Evolutionary conservation across 2,113 vertebrate genomes (phyloP).

Genomic region (Sterrhoptilus dennistouni): DNA sequence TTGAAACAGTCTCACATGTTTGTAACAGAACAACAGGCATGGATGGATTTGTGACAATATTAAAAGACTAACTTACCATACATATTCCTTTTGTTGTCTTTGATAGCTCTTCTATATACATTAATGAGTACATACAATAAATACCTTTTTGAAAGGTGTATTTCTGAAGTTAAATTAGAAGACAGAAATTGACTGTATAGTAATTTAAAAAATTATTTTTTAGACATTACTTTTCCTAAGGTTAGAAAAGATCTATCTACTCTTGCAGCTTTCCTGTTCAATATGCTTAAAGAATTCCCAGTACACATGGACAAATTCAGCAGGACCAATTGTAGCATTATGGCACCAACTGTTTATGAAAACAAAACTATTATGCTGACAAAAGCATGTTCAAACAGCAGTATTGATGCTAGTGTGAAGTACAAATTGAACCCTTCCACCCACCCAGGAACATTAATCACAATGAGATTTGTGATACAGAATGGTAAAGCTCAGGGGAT

Average conservation of each 20-base stretch:
- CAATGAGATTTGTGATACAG: background rate
- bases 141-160: conserved; percentile 29
- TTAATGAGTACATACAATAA: conserved; percentile 34
- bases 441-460: background rate
- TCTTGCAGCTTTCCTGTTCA: background rate
- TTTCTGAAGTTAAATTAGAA: conserved; percentile 49
- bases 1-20: conserved; percentile 56
- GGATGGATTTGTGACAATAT: conserved; percentile 51
- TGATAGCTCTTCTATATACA: background rate
- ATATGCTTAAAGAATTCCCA: background rate
- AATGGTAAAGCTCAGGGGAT: background rate
- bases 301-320: conserved; percentile 20
- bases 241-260: background rate
- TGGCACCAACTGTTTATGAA: conserved; percentile 31
- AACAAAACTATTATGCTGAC: conserved; percentile 52
- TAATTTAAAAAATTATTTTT: background rate
- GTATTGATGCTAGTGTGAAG: conserved; percentile 31
- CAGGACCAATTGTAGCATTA: conserved; percentile 20
- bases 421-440: conserved; percentile 35
- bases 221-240: background rate
- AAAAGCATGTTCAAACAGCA: conserved; percentile 47
- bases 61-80: conserved; percentile 53
- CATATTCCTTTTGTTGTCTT: conserved; percentile 53
- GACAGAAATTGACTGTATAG: conserved; percentile 5
- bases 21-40: conserved; percentile 51